Evolutionary conservation across 2,113 vertebrate genomes (phyloP).

Genomic region (Choloepus hoffmanni): DNA sequence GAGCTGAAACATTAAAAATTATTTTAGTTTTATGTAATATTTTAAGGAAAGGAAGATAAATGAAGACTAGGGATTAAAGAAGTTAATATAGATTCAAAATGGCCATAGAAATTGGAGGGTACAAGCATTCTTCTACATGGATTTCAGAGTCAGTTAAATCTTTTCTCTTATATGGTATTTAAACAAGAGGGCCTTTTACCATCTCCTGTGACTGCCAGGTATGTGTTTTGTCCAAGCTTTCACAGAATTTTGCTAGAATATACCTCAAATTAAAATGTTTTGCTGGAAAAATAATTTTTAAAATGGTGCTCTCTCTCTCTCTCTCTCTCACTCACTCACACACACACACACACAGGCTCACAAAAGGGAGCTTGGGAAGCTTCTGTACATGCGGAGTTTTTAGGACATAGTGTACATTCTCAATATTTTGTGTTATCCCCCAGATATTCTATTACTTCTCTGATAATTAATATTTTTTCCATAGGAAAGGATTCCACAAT

Average conservation of each 20-base stretch:
- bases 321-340: neutral
- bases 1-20: neutral
- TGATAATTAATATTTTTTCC: neutral
- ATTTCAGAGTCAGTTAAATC: neutral
- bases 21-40: neutral
- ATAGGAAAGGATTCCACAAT: neutral
- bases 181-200: neutral
- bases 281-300: neutral
- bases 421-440: neutral
- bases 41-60: neutral
- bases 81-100: conserved; percentile 1
- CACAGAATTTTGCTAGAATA: neutral
- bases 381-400: neutral
- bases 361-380: neutral
- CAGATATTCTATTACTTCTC: neutral
- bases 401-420: neutral
- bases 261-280: neutral
- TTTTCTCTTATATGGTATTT: neutral
- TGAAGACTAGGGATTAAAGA: neutral
- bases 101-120: neutral
- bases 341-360: neutral
- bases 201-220: neutral
- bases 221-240: neutral
- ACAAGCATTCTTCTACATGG: neutral
- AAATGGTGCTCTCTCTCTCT: neutral